These are phyloP conservation scores for Dendrolimus pini DNA, from an alignment of 2,888 invertebrate species.

Conservation along the genomic window DNA sequence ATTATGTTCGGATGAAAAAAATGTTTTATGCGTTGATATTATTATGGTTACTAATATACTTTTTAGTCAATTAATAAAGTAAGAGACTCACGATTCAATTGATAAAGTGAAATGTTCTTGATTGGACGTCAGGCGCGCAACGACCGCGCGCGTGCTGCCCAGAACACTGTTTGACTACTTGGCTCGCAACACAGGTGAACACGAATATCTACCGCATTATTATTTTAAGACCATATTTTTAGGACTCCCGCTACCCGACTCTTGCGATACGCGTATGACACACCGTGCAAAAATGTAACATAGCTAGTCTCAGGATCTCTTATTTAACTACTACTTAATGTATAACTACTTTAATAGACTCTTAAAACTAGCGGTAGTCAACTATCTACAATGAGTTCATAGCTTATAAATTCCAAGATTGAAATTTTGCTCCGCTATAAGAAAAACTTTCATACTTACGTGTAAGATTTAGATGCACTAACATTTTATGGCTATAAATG, in stretches of 20 bases:
- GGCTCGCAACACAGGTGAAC: slow-evolving; percentile 48
- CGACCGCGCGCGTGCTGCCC: slow-evolving; percentile 23
- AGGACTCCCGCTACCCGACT: slow-evolving; percentile 37
- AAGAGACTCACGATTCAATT: slow-evolving; percentile 42
- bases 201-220: slow-evolving; percentile 52
- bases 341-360: neutral
- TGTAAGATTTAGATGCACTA: slow-evolving; percentile 23
- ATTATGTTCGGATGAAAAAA: too few species aligned
- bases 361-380: neutral
- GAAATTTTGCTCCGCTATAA: slow-evolving; percentile 30
- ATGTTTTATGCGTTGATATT: too few species aligned
- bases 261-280: slow-evolving; percentile 7
- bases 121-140: slow-evolving; percentile 32
- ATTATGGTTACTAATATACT: too few species aligned
- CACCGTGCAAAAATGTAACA: neutral
- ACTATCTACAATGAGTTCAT: slow-evolving; percentile 22
- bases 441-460: slow-evolving; percentile 19
- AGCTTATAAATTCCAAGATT: slow-evolving; percentile 24
- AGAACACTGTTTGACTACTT: slow-evolving; percentile 49
- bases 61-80: slow-evolving; percentile 1
- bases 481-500: slow-evolving; percentile 17
- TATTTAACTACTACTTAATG: neutral
- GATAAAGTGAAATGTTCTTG: slow-evolving; percentile 15
- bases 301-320: neutral
- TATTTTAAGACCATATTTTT: slow-evolving; percentile 59